Conservation (phyloP, 2,113 vertebrate genomes). For the Anser cygnoides region DNA sequence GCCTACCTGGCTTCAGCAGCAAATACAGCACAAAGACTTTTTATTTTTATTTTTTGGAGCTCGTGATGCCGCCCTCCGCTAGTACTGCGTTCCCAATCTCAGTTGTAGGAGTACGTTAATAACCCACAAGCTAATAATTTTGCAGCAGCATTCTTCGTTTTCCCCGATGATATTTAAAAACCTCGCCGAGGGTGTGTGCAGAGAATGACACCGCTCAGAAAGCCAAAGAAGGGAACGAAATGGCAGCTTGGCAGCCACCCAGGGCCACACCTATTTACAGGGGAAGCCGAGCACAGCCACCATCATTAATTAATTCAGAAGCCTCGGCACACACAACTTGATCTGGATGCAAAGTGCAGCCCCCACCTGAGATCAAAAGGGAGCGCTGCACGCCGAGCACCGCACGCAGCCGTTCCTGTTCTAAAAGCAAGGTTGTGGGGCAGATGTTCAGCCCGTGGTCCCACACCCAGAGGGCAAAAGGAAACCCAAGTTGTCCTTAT, state of each 20-base stretch:
- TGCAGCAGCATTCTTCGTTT: neutral
- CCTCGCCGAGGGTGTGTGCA: neutral
- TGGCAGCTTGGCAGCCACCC: conserved; percentile 2
- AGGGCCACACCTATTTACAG: conserved; percentile 8
- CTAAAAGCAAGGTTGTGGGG: neutral
- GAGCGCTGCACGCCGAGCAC: neutral
- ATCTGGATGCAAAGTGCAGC: neutral
- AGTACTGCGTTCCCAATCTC: neutral
- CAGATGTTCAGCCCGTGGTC: neutral
- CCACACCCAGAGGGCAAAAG: neutral
- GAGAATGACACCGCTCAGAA: neutral
- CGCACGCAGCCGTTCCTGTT: fast-evolving
- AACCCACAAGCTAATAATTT: neutral
- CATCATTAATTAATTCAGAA: conserved; percentile 1
- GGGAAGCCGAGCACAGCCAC: neutral
- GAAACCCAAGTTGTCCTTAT: neutral
- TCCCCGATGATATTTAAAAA: neutral
- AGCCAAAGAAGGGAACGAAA: conserved; percentile 35
- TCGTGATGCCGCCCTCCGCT: neutral
- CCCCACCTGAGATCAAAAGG: neutral
- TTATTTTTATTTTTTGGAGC: neutral
- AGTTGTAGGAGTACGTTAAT: neutral
- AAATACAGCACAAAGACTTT: neutral
- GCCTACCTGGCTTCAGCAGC: neutral
- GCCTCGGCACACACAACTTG: neutral